These are phyloP conservation scores for Hyphantria cunea DNA, from an alignment of 1,140 invertebrate species.

Conservation along the genomic window DNA sequence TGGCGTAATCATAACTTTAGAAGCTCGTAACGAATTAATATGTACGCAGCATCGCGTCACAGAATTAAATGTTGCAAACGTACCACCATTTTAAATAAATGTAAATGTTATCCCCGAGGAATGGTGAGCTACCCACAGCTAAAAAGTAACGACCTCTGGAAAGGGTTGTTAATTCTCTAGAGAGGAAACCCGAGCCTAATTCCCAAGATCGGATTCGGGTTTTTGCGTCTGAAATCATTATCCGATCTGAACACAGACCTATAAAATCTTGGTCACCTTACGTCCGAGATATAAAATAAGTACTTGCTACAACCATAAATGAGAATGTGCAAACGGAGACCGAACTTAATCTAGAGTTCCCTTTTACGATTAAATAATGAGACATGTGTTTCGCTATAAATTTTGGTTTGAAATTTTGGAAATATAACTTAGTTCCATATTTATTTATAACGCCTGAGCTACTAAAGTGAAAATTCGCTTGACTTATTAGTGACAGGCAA, in stretches of 20 bases:
- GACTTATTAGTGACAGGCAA: no score
- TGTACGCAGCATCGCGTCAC: constrained; percentile 14
- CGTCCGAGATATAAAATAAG: constrained; percentile 7
- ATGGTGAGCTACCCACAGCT: no score
- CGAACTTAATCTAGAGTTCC: no score
- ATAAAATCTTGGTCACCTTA: constrained; percentile 17
- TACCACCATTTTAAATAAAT: constrained; percentile 36
- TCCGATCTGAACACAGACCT: constrained; percentile 29
- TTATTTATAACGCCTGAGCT: no score
- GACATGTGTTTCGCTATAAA: no score
- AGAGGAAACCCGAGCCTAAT: constrained; percentile 36
- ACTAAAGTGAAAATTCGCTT: no score
- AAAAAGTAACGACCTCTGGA: constrained; percentile 36
- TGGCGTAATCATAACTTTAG: no score
- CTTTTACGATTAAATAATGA: no score
- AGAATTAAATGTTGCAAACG: constrained; percentile 34
- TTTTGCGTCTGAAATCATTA: constrained; percentile 33
- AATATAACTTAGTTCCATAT: no score
- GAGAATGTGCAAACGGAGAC: neutral
- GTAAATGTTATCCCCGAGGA: constrained; percentile 33
- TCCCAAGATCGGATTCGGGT: constrained; percentile 22
- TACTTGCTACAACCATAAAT: constrained; percentile 4
- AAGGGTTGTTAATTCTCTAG: constrained; percentile 28
- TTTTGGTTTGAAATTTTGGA: no score
- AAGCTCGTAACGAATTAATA: constrained; percentile 16